These are phyloP conservation scores for Pycnomerus fuliginosus DNA, from an alignment of 2,888 invertebrate genomes.

Conservation along the genomic window DNA sequence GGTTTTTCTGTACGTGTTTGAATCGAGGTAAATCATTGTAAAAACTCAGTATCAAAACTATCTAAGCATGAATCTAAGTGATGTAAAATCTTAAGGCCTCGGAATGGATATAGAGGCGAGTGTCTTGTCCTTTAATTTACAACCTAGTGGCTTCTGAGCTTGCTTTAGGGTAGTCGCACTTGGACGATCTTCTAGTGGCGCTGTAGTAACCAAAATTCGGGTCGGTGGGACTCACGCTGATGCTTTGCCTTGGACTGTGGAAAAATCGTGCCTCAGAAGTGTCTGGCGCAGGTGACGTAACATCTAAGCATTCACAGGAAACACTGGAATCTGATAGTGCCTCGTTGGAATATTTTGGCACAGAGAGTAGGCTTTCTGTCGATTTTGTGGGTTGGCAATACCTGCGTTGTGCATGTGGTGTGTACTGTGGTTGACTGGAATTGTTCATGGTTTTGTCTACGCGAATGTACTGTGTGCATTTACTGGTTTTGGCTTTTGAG, in stretches of 20 bases:
- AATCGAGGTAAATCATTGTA: too few species aligned
- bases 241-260: constrained; percentile 48
- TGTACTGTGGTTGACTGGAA: constrained; percentile 45
- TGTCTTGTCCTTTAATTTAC: constrained; percentile 46
- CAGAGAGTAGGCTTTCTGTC: constrained; percentile 74
- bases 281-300: constrained; percentile 39
- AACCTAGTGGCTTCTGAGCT: constrained; percentile 72
- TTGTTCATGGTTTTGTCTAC: constrained; percentile 34
- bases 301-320: constrained; percentile 70
- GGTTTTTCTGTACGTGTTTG: too few species aligned
- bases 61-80: constrained; percentile 8
- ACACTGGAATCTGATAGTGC: constrained; percentile 67
- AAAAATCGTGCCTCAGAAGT: constrained; percentile 45
- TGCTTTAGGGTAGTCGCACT: constrained; percentile 56
- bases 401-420: constrained; percentile 53
- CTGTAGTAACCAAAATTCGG: constrained; percentile 53
- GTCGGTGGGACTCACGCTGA: constrained; percentile 49
- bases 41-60: constrained; percentile 13
- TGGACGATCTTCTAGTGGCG: constrained; percentile 49
- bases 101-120: constrained; percentile 5
- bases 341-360: constrained; percentile 64
- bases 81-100: constrained; percentile 17
- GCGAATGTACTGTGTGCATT: constrained; percentile 40
- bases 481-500: constrained; percentile 36
- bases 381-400: constrained; percentile 73